Evolutionary conservation across 1,140 invertebrate genomes (phyloP).

Genomic region (Rhopalosiphum maidis): DNA sequence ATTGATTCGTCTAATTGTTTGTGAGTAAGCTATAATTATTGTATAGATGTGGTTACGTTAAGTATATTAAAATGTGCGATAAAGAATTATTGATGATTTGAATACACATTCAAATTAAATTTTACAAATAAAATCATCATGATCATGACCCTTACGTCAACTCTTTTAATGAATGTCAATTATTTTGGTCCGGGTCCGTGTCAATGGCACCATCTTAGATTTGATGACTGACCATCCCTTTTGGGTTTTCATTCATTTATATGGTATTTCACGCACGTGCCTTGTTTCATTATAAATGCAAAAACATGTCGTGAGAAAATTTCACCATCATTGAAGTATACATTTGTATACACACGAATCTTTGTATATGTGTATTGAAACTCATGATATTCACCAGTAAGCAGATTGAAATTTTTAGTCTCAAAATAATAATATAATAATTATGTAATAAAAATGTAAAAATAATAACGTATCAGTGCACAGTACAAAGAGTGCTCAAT

Average conservation of each 20-base stretch:
- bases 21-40: neutral
- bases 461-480: neutral
- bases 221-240: neutral
- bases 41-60: neutral
- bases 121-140: neutral
- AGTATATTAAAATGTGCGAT: too few species aligned
- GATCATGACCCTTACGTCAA: neutral
- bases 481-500: neutral
- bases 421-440: neutral
- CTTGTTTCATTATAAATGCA: neutral
- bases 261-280: conserved; percentile 23
- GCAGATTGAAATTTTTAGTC: neutral
- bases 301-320: neutral
- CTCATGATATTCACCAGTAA: neutral
- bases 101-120: neutral
- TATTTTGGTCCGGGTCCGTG: neutral
- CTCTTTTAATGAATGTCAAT: neutral
- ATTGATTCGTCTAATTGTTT: neutral
- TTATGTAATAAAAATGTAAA: neutral
- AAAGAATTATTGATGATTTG: neutral
- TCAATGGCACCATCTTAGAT: neutral
- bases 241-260: conserved; percentile 17
- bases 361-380: neutral
- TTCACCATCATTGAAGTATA: neutral
- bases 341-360: neutral